Conservation (phyloP, 2,797 vertebrate species). For the Galagoides demidoff region DNA sequence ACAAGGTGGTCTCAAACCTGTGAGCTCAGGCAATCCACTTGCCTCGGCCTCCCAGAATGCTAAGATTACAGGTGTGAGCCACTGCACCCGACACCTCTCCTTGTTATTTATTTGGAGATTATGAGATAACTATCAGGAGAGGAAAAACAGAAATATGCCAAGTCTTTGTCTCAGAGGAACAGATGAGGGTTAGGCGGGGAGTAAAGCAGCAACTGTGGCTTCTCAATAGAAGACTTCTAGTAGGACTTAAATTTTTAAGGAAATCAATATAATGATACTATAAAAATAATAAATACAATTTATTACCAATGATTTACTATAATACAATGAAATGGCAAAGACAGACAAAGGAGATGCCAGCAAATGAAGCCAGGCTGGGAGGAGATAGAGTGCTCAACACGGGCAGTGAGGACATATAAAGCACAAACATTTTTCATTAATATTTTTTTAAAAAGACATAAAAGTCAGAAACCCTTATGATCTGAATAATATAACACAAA, state of each 20-base stretch:
- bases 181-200: fast-evolving
- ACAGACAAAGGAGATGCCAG: background rate
- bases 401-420: background rate
- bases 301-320: background rate
- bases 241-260: background rate
- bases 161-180: background rate
- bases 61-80: no score
- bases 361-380: fast-evolving
- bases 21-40: no score
- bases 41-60: no score
- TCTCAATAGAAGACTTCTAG: no score
- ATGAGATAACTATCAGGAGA: background rate
- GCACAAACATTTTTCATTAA: background rate
- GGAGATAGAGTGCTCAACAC: no score
- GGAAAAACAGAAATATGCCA: no score
- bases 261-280: background rate
- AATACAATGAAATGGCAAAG: background rate
- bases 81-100: no score
- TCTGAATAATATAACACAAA: background rate
- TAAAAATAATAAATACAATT: background rate
- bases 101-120: no score
- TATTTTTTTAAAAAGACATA: background rate
- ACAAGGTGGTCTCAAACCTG: no score
- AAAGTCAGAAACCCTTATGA: background rate
- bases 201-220: background rate